phyloP scores from a whole-genome alignment of 1,140 invertebrate species.

The Drosophila nigrodunni region DNA sequence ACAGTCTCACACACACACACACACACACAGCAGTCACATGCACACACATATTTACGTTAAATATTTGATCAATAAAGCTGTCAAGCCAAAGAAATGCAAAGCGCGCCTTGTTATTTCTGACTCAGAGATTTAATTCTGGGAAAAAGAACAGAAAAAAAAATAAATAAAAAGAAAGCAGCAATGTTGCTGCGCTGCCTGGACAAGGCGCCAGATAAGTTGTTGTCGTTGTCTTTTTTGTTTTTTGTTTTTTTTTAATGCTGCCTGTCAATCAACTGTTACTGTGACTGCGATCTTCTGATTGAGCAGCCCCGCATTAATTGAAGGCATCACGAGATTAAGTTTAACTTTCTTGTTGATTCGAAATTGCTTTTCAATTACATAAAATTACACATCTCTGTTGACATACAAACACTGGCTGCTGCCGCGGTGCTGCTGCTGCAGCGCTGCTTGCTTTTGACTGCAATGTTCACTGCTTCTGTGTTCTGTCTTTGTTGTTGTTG shows the following conservation, averaged over 20 bases:
- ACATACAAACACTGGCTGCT: slow-evolving; percentile 58
- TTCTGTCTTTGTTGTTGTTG: slow-evolving; percentile 38
- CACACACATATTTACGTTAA: slow-evolving; percentile 42
- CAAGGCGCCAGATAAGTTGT: slow-evolving; percentile 24
- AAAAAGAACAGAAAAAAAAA: no score
- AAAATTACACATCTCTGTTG: slow-evolving; percentile 62
- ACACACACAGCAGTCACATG: slow-evolving; percentile 23
- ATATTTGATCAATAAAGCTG: slow-evolving; percentile 77
- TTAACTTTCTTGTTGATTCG: slow-evolving; percentile 24
- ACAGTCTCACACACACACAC: slow-evolving; percentile 39
- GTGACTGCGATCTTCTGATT: slow-evolving; percentile 37
- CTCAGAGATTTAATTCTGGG: slow-evolving; percentile 23
- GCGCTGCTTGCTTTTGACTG: slow-evolving; percentile 23
- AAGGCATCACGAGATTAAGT: slow-evolving; percentile 67
- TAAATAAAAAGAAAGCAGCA: slow-evolving; percentile 10
- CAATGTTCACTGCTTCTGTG: slow-evolving; percentile 21
- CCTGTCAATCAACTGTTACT: slow-evolving; percentile 20
- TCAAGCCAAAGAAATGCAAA: slow-evolving; percentile 37
- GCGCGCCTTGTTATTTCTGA: slow-evolving; percentile 28
- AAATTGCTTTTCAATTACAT: slow-evolving; percentile 76
- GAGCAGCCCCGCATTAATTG: slow-evolving; percentile 57
- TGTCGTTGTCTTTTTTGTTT: slow-evolving; percentile 11
- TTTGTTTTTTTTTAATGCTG: slow-evolving; percentile 5
- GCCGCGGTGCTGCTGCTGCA: slow-evolving; percentile 37
- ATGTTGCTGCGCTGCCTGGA: slow-evolving; percentile 3